Evolutionary conservation across 2,113 vertebrate genomes (phyloP).

Genomic region (cattle (Bos taurus)): DNA sequence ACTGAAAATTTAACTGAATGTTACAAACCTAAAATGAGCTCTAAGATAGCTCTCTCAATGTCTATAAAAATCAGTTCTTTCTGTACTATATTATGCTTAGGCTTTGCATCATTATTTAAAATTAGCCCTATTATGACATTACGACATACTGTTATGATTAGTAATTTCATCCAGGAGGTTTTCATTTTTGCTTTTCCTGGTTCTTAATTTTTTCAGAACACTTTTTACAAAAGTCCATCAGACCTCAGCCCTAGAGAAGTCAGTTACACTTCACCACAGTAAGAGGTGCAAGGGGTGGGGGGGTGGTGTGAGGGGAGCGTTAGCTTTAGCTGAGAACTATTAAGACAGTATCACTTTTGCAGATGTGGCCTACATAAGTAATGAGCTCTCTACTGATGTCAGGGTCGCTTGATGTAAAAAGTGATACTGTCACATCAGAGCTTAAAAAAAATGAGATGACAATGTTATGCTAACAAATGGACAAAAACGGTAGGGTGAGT

Average conservation of each 20-base stretch:
- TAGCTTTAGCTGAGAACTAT: slow-evolving; percentile 41
- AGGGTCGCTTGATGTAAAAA: slow-evolving; percentile 59
- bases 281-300: neutral
- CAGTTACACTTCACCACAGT: slow-evolving; percentile 83
- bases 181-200: neutral
- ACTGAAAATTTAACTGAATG: neutral
- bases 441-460: slow-evolving; percentile 66
- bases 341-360: slow-evolving; percentile 82
- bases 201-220: neutral
- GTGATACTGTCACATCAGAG: slow-evolving; percentile 79
- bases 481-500: slow-evolving; percentile 73
- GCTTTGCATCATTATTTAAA: neutral
- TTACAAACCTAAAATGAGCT: neutral
- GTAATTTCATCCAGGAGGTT: neutral
- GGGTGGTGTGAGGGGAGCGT: neutral
- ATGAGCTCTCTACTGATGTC: neutral
- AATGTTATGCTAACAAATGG: slow-evolving; percentile 74
- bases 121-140: neutral
- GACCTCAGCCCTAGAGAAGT: neutral
- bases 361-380: neutral
- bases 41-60: neutral
- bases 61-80: neutral
- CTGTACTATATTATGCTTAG: neutral
- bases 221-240: neutral
- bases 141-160: neutral